These are phyloP conservation scores for Beris chalybata DNA, from an alignment of 2,888 invertebrate species.

Conservation along the genomic window DNA sequence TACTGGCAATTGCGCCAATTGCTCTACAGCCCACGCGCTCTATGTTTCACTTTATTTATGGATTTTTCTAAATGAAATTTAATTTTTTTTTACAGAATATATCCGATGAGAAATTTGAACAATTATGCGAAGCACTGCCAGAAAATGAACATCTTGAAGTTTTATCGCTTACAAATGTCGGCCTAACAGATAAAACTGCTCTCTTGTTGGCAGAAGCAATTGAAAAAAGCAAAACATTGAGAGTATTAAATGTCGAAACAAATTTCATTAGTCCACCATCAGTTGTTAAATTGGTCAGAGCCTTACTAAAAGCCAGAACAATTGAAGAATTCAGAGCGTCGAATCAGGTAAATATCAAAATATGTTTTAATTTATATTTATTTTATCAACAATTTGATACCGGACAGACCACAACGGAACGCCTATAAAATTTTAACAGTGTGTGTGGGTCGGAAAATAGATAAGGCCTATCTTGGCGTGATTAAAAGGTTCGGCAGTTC, in stretches of 20 bases:
- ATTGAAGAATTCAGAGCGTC: conserved; percentile 95
- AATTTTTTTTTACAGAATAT: conserved; percentile 73
- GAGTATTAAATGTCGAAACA: conserved; percentile 91
- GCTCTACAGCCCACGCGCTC: too few species aligned
- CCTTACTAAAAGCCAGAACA: conserved; percentile 81
- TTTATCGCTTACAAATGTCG: conserved; percentile 90
- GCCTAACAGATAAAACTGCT: conserved; percentile 87
- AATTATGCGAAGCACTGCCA: conserved; percentile 84
- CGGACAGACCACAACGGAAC: too few species aligned
- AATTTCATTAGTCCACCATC: conserved; percentile 93
- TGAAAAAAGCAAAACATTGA: conserved; percentile 74
- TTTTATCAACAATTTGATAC: too few species aligned
- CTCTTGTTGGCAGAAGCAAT: conserved; percentile 80
- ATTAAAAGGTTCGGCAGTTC: too few species aligned
- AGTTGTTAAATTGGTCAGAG: conserved; percentile 81
- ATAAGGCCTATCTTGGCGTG: background rate
- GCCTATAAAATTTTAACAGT: too few species aligned
- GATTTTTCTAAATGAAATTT: too few species aligned
- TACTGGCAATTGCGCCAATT: too few species aligned
- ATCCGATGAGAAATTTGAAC: conserved; percentile 91
- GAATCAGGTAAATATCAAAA: conserved; percentile 77
- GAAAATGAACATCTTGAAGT: conserved; percentile 90
- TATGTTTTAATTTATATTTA: too few species aligned
- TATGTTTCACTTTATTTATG: too few species aligned
- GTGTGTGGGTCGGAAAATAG: background rate